Conservation (phyloP, 2,113 vertebrate species). For the Heterotilapia buettikoferi region DNA sequence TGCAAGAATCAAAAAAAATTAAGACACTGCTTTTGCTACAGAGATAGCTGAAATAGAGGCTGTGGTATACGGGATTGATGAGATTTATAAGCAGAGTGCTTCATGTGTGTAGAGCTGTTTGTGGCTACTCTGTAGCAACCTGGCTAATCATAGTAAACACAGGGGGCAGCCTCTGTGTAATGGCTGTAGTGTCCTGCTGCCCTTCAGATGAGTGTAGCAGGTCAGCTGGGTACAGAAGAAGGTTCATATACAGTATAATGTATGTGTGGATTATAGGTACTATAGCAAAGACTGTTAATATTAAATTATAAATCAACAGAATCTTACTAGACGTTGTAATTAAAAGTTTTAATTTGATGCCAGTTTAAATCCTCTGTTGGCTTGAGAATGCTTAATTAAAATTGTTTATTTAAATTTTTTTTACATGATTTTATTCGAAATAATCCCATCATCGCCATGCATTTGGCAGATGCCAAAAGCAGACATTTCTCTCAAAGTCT, state of each 20-base stretch:
- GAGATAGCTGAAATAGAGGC: neutral
- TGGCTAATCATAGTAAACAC: neutral
- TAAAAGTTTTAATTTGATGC: neutral
- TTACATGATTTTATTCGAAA: neutral
- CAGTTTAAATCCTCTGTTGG: neutral
- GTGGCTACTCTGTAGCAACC: neutral
- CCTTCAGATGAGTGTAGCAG: neutral
- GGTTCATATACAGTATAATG: neutral
- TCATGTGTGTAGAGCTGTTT: neutral
- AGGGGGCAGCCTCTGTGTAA: neutral
- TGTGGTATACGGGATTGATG: neutral
- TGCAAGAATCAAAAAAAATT: neutral
- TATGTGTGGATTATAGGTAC: neutral
- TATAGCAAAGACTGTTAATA: neutral
- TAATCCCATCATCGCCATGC: neutral
- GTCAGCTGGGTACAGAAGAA: neutral
- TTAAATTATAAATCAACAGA: neutral
- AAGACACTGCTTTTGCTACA: neutral
- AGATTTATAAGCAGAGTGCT: neutral
- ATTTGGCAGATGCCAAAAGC: neutral
- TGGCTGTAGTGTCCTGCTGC: neutral
- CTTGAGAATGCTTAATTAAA: neutral
- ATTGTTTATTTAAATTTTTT: neutral
- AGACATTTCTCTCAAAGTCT: neutral
- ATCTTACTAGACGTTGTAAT: neutral